Percentiles rank a stretch among this genome's conserved stretches.
Evolutionary conservation across 2,113 vertebrate species (phyloP).

Genomic region (Copsychus sechellarum): DNA sequence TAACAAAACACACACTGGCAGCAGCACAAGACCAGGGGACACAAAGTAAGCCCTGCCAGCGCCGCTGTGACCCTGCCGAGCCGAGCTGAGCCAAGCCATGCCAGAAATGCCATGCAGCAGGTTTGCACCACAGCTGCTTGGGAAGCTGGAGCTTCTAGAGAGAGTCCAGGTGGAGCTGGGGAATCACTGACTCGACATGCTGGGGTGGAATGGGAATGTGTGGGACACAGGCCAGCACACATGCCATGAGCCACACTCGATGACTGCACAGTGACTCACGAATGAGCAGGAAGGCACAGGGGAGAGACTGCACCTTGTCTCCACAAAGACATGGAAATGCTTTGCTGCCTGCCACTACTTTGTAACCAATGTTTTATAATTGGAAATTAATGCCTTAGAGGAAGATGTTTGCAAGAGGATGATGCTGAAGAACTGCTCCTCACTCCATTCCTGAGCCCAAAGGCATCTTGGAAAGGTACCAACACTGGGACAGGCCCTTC

Average conservation of each 20-base stretch:
- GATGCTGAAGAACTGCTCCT: not conserved
- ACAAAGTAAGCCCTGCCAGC: not conserved
- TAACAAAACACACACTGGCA: not conserved
- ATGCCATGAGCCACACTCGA: fast-evolving
- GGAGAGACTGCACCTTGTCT: not conserved
- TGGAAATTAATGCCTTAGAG: not conserved
- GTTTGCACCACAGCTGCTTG: not conserved
- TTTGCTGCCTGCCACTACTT: not conserved
- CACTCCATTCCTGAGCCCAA: not conserved
- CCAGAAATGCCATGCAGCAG: not conserved
- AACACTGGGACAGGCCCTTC: not conserved
- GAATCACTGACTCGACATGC: not conserved
- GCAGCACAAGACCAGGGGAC: not conserved
- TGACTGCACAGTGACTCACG: not conserved
- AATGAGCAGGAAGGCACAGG: not conserved
- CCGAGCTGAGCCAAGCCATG: not conserved
- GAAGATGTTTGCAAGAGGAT: not conserved
- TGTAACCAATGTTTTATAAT: not conserved
- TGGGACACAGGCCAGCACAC: not conserved
- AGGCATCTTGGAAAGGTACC: not conserved
- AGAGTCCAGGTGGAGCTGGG: conserved; percentile 25
- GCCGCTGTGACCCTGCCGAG: fast-evolving
- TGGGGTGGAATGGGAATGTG: not conserved
- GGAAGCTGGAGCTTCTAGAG: not conserved
- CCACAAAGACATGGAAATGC: not conserved